Evolutionary conservation across 2,888 invertebrate species (phyloP).

Genomic region (Thecophora atra): DNA sequence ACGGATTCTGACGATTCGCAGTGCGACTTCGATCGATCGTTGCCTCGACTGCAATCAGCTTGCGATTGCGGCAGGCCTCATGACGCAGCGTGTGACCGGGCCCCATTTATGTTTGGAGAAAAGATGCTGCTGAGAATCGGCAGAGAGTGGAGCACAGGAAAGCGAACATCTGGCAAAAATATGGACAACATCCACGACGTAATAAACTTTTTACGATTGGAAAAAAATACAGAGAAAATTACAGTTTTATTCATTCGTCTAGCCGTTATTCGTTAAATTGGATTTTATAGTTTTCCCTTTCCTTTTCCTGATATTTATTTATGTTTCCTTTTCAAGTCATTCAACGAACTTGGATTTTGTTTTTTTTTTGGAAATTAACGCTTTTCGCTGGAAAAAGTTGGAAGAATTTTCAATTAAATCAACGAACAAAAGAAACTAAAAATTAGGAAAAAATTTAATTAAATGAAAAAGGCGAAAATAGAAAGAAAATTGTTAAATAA

Average conservation of each 20-base stretch:
- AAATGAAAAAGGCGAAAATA: too few species aligned
- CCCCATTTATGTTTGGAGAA: neutral
- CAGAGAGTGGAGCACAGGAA: neutral
- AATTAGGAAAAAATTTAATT: too few species aligned
- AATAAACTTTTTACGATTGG: slow-evolving; percentile 3
- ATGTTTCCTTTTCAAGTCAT: neutral
- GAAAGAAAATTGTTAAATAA: too few species aligned
- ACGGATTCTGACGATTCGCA: too few species aligned
- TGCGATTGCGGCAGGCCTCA: too few species aligned
- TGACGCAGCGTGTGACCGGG: neutral
- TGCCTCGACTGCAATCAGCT: too few species aligned
- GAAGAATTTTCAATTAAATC: neutral
- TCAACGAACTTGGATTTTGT: neutral
- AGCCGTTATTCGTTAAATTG: neutral
- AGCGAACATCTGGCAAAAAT: slow-evolving; percentile 24
- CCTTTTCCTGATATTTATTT: neutral
- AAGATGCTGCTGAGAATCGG: neutral
- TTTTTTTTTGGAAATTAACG: neutral
- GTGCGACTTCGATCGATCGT: too few species aligned
- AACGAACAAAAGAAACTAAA: neutral
- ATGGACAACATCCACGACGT: neutral
- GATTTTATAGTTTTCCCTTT: neutral
- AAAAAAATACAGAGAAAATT: neutral
- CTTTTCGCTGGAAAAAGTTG: too few species aligned
- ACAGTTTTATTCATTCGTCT: neutral